Evolutionary conservation across 2,888 invertebrate species (phyloP), one percentile per base, ranked within the genome.

Genomic region (Callyntrura sp.): DNA sequence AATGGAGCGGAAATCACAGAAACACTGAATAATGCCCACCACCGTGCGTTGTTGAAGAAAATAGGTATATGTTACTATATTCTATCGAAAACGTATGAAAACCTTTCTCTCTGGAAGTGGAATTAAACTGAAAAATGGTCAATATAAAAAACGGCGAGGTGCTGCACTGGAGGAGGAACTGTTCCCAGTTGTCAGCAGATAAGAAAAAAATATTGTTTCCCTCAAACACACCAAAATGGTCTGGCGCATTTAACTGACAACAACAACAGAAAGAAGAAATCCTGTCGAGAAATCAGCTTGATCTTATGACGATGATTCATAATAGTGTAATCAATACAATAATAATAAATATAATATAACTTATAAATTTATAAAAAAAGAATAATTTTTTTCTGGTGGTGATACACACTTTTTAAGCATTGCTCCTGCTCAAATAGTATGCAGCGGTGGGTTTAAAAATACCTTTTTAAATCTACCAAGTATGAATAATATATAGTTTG

Each of bases 381-480:
- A 51, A 65, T 48, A 51, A 83, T 79, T 28, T 48, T 79, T 79
- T 12, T 68, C 43, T 68, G 68, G n/a, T 55, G 14, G 2, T 62
- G 25, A 51, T 73, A 48, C 23, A 78, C 76, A 55, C 55, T 70
- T 45, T 23, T 79, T 28, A 43, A 55, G 70, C 83, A 83, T 83
- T 83, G 65, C 65, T 78, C 55, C 79, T 79, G 79, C 57, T 57
- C 55, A n/a, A 78, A 78, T 25, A 55, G 4, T 55, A 55, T 68
- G 83, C 35, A 83, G 83, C 83, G 83, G 83, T 83, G 83, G 83
- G 83, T 83, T 83, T 83, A 70, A 83, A 83, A 79, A 83, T 5
- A 82, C 48, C 45, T 25, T 48, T 57, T 57, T 57, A 57, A 25
- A 17, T n/a, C n/a, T n/a, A n/a, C n/a, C 55, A 79, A 28, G 78